Percentiles rank a stretch among this genome's conserved stretches.
phyloP scores from a whole-genome alignment of 2,797 vertebrate genomes.

The Cryptoprocta ferox region DNA sequence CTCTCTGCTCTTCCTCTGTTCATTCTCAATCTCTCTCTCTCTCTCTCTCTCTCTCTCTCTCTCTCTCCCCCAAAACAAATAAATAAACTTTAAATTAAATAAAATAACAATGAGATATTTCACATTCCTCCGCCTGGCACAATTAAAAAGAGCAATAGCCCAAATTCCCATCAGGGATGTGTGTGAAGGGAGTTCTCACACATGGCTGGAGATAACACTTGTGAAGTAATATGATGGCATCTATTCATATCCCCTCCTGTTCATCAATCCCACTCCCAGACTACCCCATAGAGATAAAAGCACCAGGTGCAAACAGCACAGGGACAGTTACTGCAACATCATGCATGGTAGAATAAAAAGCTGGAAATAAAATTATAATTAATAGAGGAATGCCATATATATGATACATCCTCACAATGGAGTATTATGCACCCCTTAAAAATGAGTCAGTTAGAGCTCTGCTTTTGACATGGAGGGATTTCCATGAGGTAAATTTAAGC shows the following conservation, averaged over 20 bases:
- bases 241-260: neutral
- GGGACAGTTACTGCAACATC: neutral
- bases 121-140: neutral
- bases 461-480: neutral
- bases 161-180: neutral
- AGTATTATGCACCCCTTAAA: neutral
- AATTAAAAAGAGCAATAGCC: conserved; percentile 25
- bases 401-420: neutral
- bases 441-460: neutral
- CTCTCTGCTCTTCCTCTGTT: too few relatives aligned
- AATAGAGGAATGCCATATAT: neutral
- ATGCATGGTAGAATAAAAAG: neutral
- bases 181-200: neutral
- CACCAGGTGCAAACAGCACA: neutral
- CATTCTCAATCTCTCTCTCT: too few relatives aligned
- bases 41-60: too few relatives aligned
- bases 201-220: neutral
- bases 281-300: neutral
- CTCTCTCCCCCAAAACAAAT: too few relatives aligned
- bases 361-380: neutral
- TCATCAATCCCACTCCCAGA: neutral
- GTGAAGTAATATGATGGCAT: neutral
- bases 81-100: neutral
- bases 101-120: conserved; percentile 53
- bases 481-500: neutral